Percentiles rank a stretch among this genome's conserved stretches.
Evolutionary conservation across 2,888 invertebrate species (phyloP).

Genomic region (Idaea aversata): DNA sequence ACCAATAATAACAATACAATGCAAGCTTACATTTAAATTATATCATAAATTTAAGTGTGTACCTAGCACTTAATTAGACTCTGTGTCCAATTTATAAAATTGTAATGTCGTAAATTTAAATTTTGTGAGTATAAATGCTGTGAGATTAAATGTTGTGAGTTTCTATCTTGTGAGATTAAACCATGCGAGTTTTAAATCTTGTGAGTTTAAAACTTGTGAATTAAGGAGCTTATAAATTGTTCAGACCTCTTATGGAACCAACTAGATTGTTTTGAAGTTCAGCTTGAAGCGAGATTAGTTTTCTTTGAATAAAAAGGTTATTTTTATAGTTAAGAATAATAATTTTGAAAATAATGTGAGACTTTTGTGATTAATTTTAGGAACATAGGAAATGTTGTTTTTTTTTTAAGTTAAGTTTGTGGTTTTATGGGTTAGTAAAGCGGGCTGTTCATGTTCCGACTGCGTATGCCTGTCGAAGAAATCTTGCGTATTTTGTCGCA

Average conservation of each 20-base stretch:
- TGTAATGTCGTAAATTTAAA: background rate
- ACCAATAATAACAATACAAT: background rate
- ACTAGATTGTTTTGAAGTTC: background rate
- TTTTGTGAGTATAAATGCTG: background rate
- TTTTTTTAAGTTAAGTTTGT: constrained; percentile 64
- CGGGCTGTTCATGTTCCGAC: background rate
- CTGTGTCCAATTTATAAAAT: background rate
- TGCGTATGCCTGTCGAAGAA: background rate
- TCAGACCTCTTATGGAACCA: background rate
- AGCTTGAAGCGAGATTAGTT: constrained; percentile 1
- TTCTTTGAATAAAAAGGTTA: constrained; percentile 13
- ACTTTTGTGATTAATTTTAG: constrained; percentile 43
- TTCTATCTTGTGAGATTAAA: background rate
- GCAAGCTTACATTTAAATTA: background rate
- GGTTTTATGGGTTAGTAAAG: constrained; percentile 35
- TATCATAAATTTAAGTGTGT: background rate
- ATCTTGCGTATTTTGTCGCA: background rate
- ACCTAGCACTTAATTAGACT: background rate
- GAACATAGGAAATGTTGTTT: constrained; percentile 45
- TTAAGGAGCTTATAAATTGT: background rate
- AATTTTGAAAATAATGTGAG: constrained; percentile 28
- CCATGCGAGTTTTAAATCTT: no score
- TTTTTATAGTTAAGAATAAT: constrained; percentile 3
- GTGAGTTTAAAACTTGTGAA: background rate
- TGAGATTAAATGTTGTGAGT: background rate